These are phyloP conservation scores for Anas bernieri DNA, from an alignment of 2,797 vertebrate species.

Conservation along the genomic window DNA sequence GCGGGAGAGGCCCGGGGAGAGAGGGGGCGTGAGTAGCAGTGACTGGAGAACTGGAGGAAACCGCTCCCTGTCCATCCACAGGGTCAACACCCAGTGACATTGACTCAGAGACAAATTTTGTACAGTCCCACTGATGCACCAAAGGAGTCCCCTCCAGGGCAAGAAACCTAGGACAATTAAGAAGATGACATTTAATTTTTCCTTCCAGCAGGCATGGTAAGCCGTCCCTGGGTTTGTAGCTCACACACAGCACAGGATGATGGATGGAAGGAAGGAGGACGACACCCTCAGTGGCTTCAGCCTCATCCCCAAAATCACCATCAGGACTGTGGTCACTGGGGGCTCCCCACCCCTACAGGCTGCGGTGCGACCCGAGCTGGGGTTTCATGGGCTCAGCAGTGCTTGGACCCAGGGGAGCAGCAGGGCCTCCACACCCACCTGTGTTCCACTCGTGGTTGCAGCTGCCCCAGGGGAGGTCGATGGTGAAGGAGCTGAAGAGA, in stretches of 20 bases:
- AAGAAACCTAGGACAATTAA: not conserved
- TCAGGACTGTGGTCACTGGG: not conserved
- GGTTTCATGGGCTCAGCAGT: not conserved
- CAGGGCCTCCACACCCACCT: conserved; percentile 72
- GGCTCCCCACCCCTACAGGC: not conserved
- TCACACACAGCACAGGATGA: not conserved
- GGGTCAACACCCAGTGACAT: not conserved
- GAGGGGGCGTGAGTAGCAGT: not conserved
- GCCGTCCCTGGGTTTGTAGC: not conserved
- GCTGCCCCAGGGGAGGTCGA: conserved; percentile 92
- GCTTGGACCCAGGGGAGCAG: not conserved
- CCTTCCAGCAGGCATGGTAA: not conserved
- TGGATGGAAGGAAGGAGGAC: not conserved
- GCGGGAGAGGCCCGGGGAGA: not conserved
- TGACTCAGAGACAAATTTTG: not conserved
- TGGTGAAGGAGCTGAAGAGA: conserved; percentile 91
- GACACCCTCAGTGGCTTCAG: not conserved
- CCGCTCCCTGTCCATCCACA: not conserved
- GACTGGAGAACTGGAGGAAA: not conserved
- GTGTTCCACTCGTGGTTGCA: conserved; percentile 97
- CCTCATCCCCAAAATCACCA: not conserved
- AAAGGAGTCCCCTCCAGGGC: not conserved
- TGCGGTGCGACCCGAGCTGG: not conserved
- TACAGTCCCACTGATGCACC: not conserved
- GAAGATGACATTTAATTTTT: not conserved